phyloP scores from a whole-genome alignment of 2,797 vertebrate genomes.

The Sebastes hubbsi region DNA sequence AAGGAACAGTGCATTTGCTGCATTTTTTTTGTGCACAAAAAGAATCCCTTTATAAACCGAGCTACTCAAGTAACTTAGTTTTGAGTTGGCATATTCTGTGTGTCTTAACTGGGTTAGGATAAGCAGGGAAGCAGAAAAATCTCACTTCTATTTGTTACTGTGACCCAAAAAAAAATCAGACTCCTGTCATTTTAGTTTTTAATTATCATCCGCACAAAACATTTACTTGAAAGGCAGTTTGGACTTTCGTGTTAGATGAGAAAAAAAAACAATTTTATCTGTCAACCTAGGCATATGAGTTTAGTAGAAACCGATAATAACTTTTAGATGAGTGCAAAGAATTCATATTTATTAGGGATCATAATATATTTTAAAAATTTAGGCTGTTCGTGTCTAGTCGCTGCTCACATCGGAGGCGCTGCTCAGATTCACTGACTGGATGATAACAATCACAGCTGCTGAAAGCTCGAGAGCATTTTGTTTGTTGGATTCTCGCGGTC shows the following conservation, averaged over 20 bases:
- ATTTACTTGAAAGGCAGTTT: not conserved
- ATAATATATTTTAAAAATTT: fast-evolving
- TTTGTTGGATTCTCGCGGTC: not conserved
- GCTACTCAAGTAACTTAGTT: slow-evolving; percentile 4
- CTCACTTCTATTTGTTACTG: not conserved
- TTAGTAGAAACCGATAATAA: not conserved
- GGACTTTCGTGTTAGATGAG: not conserved
- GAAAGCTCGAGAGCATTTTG: not conserved
- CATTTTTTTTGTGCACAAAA: slow-evolving; percentile 20
- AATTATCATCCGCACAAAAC: not conserved
- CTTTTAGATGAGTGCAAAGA: not conserved
- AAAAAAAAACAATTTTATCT: not conserved
- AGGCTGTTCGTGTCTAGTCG: not conserved
- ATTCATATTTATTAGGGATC: not conserved
- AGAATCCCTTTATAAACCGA: slow-evolving; percentile 12
- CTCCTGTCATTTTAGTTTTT: not conserved
- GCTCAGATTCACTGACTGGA: not conserved
- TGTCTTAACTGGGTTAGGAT: slow-evolving; percentile 8
- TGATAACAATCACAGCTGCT: not conserved
- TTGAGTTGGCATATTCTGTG: not conserved
- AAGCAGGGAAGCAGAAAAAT: not conserved
- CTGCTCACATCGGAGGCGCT: not conserved
- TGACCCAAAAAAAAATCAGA: not conserved
- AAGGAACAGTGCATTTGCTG: slow-evolving; percentile 1
- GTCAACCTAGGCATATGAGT: not conserved